Percentiles rank a stretch among this genome's conserved stretches.
phyloP scores from a whole-genome alignment of 2,113 vertebrate genomes.

The Salvator merianae region DNA sequence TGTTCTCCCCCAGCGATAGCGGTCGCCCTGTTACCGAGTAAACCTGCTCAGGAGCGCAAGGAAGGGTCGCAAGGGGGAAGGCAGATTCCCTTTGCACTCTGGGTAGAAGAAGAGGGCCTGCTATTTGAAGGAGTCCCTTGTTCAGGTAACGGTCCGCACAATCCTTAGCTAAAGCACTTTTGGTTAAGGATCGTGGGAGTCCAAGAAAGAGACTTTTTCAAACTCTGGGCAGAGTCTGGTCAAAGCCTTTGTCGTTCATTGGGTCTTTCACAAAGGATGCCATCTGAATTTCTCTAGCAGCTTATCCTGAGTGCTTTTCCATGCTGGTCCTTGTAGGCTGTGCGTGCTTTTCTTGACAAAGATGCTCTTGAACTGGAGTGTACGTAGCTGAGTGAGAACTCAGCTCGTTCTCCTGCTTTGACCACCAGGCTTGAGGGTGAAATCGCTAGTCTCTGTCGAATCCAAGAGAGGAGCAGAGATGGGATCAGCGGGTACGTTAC shows the following conservation, averaged over 20 bases:
- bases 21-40: not conserved
- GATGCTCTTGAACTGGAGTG: not conserved
- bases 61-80: not conserved
- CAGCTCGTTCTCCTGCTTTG: no score
- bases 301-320: not conserved
- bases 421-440: not conserved
- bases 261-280: no score
- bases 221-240: not conserved
- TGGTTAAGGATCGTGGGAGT: no score
- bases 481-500: not conserved
- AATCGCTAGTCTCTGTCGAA: rapidly evolving
- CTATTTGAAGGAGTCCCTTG: no score
- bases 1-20: no score
- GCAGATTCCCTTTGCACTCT: not conserved
- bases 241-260: not conserved
- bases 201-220: not conserved
- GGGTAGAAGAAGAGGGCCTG: not conserved
- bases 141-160: no score
- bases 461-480: not conserved
- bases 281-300: no score
- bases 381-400: no score
- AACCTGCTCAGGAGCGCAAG: not conserved
- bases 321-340: not conserved
- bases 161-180: no score
- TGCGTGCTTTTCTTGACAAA: not conserved